These are phyloP conservation scores for Pseudotriccus pelzelni DNA, from an alignment of 2,797 vertebrate species.

Conservation along the genomic window DNA sequence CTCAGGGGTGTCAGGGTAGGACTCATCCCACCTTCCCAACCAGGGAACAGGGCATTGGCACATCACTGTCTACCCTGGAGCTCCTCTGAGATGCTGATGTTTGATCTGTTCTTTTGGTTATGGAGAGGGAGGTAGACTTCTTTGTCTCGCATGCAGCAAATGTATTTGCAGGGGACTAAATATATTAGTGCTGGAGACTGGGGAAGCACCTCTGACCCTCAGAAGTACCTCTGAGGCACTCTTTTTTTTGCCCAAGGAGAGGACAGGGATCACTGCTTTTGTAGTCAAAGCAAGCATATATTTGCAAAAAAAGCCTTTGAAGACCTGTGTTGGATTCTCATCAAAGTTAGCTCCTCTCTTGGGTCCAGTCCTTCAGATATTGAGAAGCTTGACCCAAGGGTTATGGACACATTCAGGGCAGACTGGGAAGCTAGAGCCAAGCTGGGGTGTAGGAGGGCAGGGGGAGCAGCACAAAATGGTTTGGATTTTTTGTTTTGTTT, in stretches of 20 bases:
- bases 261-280: background rate
- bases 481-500: background rate
- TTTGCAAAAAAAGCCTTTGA: background rate
- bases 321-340: background rate
- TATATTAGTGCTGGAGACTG: background rate
- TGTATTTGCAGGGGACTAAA: background rate
- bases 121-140: background rate
- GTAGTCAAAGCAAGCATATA: background rate
- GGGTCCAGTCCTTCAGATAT: background rate
- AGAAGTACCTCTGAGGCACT: background rate
- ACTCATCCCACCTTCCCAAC: background rate
- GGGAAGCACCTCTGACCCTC: background rate
- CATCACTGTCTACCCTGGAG: background rate
- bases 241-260: background rate
- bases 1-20: background rate
- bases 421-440: background rate
- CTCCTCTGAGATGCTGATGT: background rate
- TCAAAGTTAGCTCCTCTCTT: background rate
- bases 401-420: background rate
- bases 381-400: background rate
- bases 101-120: background rate
- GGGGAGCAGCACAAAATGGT: background rate
- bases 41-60: accelerated
- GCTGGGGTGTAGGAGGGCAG: accelerated
- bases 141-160: background rate